phyloP scores from a whole-genome alignment of 2,888 invertebrate genomes.

The Eristalis intricaria region DNA sequence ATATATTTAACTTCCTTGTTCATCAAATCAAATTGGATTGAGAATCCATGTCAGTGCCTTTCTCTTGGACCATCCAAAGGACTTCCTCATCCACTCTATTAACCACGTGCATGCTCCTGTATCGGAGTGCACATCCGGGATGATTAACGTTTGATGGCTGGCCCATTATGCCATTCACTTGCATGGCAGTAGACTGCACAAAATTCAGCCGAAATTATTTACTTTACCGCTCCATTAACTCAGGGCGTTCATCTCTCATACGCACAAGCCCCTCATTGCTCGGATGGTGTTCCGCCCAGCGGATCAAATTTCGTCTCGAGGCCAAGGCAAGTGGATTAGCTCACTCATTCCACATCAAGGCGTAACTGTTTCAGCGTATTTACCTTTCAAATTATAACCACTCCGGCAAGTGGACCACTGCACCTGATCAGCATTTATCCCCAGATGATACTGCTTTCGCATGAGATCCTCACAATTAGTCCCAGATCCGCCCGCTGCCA shows the following conservation, averaged over 20 bases:
- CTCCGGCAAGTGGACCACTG: background rate
- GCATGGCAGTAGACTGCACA: background rate
- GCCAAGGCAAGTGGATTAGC: background rate
- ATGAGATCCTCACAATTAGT: background rate
- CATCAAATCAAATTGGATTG: too few relatives aligned
- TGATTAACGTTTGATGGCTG: background rate
- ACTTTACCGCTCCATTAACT: background rate
- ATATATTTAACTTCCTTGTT: too few relatives aligned
- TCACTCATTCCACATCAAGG: background rate
- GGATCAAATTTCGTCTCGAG: background rate
- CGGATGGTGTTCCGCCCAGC: background rate
- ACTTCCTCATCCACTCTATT: too few relatives aligned
- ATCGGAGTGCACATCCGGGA: too few relatives aligned
- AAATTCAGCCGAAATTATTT: background rate
- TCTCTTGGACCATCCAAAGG: too few relatives aligned
- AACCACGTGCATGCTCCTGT: too few relatives aligned
- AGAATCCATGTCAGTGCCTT: too few relatives aligned
- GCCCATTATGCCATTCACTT: background rate
- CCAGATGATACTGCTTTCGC: background rate
- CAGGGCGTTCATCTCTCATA: background rate
- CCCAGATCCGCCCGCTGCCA: background rate
- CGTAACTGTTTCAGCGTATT: background rate
- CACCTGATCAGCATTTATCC: background rate
- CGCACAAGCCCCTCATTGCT: background rate
- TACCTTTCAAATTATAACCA: background rate